A percentile compares a stretch with the other conserved stretches of the same genome.
Conservation (phyloP, 2,888 invertebrate species). For the Labia minor region DNA sequence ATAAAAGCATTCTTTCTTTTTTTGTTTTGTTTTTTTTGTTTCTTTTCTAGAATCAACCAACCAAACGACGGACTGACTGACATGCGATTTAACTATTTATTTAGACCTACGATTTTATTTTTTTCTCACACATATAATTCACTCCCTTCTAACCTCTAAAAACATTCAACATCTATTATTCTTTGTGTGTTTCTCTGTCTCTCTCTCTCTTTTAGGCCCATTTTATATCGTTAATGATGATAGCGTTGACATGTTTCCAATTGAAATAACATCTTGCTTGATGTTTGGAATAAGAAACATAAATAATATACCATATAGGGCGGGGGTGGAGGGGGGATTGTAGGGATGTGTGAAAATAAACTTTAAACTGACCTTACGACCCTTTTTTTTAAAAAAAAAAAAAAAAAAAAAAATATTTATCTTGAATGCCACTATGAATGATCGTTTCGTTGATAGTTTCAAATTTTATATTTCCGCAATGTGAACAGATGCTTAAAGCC, state of each 20-base stretch:
- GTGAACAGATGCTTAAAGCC: neutral
- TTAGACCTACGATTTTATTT: too few species aligned
- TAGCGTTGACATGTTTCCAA: conserved; percentile 4
- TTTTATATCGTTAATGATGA: neutral
- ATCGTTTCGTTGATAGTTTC: conserved; percentile 5
- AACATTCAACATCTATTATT: too few species aligned
- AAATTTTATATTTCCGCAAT: conserved; percentile 4
- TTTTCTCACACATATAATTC: too few species aligned
- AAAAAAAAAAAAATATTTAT: neutral
- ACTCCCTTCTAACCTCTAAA: too few species aligned
- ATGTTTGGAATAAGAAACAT: neutral
- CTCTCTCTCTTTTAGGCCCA: too few species aligned
- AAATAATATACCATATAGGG: too few species aligned
- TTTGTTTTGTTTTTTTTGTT: too few species aligned
- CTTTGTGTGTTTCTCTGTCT: too few species aligned
- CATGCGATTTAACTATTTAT: neutral
- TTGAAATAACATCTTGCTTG: neutral
- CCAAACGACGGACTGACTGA: too few species aligned
- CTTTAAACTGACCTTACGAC: neutral
- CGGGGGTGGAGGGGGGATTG: neutral
- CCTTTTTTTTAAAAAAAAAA: neutral
- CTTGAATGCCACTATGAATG: neutral
- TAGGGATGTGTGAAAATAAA: neutral
- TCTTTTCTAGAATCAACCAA: too few species aligned
- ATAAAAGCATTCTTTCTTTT: neutral